Evolutionary conservation across 2,113 vertebrate genomes (phyloP).

Genomic region (Andinoacara biseriatus): DNA sequence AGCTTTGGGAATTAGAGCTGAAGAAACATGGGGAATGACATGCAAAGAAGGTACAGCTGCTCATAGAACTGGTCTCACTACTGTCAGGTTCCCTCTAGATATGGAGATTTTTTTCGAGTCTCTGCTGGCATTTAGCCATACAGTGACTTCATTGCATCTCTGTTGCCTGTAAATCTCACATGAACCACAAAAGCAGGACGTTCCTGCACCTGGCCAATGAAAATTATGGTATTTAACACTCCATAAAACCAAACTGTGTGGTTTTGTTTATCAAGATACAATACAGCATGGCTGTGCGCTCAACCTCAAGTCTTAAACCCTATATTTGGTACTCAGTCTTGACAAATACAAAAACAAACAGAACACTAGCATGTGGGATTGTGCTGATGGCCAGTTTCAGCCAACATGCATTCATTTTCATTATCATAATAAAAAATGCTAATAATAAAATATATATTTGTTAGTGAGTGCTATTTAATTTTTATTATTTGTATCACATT

Average conservation of each 20-base stretch:
- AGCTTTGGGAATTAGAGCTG: background rate
- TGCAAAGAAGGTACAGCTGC: background rate
- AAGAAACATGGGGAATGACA: background rate
- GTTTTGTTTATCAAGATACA: background rate
- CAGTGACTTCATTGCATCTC: background rate
- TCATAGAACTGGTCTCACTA: background rate
- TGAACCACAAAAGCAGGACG: background rate
- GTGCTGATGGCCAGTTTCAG: background rate
- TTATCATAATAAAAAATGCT: fast-evolving
- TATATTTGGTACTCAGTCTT: background rate
- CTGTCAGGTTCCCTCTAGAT: background rate
- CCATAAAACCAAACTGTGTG: background rate
- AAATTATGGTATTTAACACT: slow-evolving; percentile 4
- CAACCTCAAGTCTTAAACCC: background rate
- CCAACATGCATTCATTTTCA: background rate
- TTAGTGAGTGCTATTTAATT: background rate
- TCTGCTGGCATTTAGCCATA: background rate
- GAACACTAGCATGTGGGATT: background rate
- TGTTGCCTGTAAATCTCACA: slow-evolving; percentile 12
- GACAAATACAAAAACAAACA: slow-evolving; percentile 1
- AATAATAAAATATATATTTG: background rate
- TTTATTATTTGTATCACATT: background rate
- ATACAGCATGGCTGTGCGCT: background rate
- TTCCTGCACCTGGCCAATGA: background rate
- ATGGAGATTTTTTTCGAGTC: background rate